These are phyloP conservation scores for Xanthia icteritia DNA, from an alignment of 2,888 invertebrate genomes.

Conservation along the genomic window DNA sequence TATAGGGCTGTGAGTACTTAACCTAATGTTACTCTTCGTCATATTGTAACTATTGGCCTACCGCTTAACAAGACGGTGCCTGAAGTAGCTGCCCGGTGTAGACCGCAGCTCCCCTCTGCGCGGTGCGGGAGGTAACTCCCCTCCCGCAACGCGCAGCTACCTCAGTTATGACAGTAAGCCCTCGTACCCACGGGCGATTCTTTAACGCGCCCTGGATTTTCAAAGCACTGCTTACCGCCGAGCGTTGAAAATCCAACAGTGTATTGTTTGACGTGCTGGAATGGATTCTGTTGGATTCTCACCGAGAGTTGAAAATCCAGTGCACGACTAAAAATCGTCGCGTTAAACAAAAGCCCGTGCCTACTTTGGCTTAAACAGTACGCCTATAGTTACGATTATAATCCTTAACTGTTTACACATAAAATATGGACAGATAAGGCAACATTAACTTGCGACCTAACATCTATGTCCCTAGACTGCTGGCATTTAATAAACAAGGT, in stretches of 20 bases:
- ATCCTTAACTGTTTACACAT: background rate
- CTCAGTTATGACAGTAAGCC: background rate
- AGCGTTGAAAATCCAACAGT: background rate
- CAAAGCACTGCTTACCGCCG: background rate
- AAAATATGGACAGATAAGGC: background rate
- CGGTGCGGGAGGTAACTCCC: background rate
- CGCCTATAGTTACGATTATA: background rate
- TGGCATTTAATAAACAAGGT: background rate
- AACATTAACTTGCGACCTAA: background rate
- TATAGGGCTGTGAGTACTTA: conserved; percentile 1
- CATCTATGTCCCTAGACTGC: too few species aligned
- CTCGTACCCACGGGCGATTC: too few species aligned
- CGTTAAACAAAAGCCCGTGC: background rate
- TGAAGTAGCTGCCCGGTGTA: background rate
- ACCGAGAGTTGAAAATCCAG: background rate
- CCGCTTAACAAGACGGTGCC: background rate
- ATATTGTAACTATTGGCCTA: background rate
- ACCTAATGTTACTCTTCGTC: background rate
- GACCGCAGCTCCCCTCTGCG: too few species aligned
- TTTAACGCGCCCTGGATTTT: background rate
- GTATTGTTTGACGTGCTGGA: background rate
- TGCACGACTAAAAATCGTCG: background rate
- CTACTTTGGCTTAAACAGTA: background rate
- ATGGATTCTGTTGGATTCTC: background rate
- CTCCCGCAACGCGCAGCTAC: background rate